These are phyloP conservation scores for Micrasema longulum DNA, from an alignment of 1,140 invertebrate species.

Conservation along the genomic window DNA sequence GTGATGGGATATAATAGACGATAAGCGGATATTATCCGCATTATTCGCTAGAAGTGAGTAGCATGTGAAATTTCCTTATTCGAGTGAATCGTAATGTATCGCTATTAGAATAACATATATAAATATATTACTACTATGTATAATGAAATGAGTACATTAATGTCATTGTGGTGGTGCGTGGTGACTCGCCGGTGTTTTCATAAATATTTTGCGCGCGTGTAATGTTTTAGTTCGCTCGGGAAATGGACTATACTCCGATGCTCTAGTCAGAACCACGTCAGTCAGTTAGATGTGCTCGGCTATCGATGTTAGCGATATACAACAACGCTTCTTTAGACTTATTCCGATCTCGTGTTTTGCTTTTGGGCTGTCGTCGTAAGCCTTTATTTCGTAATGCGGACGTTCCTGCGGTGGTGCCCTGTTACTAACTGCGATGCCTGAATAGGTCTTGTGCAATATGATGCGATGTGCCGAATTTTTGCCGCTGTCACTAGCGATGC, in stretches of 20 bases:
- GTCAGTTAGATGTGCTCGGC: constrained; percentile 9
- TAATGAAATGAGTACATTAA: not conserved
- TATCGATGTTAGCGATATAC: not conserved
- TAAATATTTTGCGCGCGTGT: constrained; percentile 18
- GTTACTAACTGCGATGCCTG: too few species aligned
- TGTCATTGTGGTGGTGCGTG: not conserved
- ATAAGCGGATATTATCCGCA: too few species aligned
- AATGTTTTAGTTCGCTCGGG: constrained; percentile 55
- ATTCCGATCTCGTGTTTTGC: too few species aligned
- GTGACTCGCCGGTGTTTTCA: not conserved
- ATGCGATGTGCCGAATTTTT: too few species aligned
- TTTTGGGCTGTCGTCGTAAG: too few species aligned
- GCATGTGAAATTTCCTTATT: not conserved
- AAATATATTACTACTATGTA: not conserved
- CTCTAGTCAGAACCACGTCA: constrained; percentile 5
- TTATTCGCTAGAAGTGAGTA: not conserved
- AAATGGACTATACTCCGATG: constrained; percentile 57
- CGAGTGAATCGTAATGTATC: not conserved
- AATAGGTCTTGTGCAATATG: too few species aligned
- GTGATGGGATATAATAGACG: too few species aligned
- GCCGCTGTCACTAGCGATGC: too few species aligned
- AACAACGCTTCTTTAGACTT: not conserved
- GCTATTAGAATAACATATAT: not conserved
- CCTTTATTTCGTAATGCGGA: too few species aligned
- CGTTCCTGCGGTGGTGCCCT: too few species aligned